phyloP scores from a whole-genome alignment of 2,113 vertebrate genomes.

The Scopus umbretta region DNA sequence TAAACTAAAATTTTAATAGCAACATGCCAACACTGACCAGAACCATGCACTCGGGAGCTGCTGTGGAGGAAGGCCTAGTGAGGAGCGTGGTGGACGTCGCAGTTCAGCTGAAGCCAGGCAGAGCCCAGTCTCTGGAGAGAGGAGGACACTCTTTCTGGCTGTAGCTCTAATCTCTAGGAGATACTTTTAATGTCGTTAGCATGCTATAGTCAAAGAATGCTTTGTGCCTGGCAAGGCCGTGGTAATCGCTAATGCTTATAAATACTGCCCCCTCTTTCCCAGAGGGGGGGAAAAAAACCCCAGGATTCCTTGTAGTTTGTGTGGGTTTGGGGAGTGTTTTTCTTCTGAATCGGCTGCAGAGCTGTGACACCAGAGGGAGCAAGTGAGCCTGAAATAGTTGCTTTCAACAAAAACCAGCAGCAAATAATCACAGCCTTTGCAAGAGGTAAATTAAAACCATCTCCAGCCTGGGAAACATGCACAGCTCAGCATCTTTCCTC shows the following conservation, averaged over 20 bases:
- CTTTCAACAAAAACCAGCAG: conserved; percentile 25
- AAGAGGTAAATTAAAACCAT: conserved; percentile 64
- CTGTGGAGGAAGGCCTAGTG: not conserved
- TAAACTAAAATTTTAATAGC: not conserved
- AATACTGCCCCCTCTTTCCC: not conserved
- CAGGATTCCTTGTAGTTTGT: not conserved
- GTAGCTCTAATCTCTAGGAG: not conserved
- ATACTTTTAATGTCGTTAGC: not conserved
- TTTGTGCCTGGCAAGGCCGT: not conserved
- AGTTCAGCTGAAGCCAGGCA: not conserved
- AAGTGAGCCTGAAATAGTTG: conserved; percentile 20
- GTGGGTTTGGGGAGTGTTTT: not conserved
- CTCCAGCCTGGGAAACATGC: conserved; percentile 51
- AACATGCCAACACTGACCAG: not conserved
- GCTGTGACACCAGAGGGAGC: conserved; percentile 46
- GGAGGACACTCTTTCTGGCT: not conserved
- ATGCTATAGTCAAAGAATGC: not conserved
- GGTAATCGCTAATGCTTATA: not conserved
- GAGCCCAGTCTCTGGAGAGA: too few relatives aligned
- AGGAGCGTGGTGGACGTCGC: not conserved
- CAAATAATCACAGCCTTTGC: conserved; percentile 52
- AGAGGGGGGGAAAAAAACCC: fast-evolving
- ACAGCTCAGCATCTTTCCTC: conserved; percentile 57
- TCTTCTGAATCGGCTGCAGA: not conserved
- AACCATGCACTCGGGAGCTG: fast-evolving